Evolutionary conservation across 2,888 invertebrate species (phyloP).

Genomic region (Platycheirus rosarum): DNA sequence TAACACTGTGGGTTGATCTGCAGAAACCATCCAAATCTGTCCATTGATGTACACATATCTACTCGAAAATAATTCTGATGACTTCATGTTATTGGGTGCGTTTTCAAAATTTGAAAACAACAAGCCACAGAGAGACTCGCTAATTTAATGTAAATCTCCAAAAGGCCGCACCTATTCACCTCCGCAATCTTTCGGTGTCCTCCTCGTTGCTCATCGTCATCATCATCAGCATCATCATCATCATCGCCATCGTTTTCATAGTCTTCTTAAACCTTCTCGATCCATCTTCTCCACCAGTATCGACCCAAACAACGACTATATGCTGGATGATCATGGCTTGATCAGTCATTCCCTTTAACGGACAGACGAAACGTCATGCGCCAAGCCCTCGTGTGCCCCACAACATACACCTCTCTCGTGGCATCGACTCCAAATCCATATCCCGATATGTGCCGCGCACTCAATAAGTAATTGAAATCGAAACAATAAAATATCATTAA

Average conservation of each 20-base stretch:
- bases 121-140: constrained; percentile 45
- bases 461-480: constrained; percentile 74
- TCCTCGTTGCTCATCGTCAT: constrained; percentile 27
- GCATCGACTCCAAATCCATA: constrained; percentile 11
- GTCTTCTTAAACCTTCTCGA: background rate
- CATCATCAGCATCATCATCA: background rate
- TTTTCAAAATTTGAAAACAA: constrained; percentile 27
- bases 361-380: constrained; percentile 64
- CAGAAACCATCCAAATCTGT: no score
- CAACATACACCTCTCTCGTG: constrained; percentile 27
- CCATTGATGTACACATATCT: background rate
- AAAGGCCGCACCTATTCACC: constrained; percentile 62
- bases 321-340: constrained; percentile 38
- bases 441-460: constrained; percentile 58
- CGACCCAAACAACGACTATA: constrained; percentile 4
- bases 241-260: no score
- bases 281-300: constrained; percentile 25
- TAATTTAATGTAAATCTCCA: constrained; percentile 58
- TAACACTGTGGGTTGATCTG: no score
- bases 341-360: constrained; percentile 65
- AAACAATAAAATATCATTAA: constrained; percentile 75
- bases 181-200: constrained; percentile 6
- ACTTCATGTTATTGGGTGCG: constrained; percentile 60
- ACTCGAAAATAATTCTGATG: constrained; percentile 28
- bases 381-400: constrained; percentile 64